A percentile compares a stretch with the other conserved stretches of the same genome.
Conservation (phyloP, 2,113 vertebrate species). For the Lagopus leucura region DNA sequence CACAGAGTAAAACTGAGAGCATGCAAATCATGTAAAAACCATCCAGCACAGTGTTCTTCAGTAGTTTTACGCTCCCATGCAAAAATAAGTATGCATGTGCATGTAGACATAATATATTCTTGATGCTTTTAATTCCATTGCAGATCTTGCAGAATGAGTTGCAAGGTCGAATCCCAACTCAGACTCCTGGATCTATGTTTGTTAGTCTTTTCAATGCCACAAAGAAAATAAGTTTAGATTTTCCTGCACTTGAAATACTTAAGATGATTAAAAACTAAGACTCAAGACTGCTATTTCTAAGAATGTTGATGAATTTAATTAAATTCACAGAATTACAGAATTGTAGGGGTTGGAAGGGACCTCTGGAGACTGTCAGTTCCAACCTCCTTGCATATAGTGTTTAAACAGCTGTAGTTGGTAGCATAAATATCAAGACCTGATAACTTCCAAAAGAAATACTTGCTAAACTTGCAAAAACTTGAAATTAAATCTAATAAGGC, state of each 20-base stretch:
- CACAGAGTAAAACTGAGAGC: neutral
- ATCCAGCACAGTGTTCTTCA: neutral
- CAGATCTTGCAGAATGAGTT: neutral
- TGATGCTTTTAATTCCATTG: neutral
- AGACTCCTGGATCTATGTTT: neutral
- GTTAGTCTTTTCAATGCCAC: neutral
- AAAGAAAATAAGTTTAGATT: neutral
- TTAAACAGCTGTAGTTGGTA: neutral
- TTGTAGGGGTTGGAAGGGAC: too few species aligned
- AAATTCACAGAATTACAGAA: too few species aligned
- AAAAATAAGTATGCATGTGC: rapidly evolving
- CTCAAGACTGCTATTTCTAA: neutral
- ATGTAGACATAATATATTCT: neutral
- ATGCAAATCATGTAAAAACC: neutral
- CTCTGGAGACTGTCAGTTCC: too few species aligned
- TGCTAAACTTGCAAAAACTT: neutral
- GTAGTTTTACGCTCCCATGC: rapidly evolving
- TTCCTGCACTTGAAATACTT: neutral
- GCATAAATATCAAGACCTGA: neutral
- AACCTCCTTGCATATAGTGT: neutral
- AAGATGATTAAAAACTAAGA: neutral
- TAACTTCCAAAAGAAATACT: neutral
- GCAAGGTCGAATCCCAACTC: neutral
- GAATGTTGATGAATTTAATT: too few species aligned
- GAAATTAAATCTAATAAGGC: neutral